Base-by-base conservation (phyloP, 2,888 invertebrate genomes). In the Trichopoda pennipes region DNA sequence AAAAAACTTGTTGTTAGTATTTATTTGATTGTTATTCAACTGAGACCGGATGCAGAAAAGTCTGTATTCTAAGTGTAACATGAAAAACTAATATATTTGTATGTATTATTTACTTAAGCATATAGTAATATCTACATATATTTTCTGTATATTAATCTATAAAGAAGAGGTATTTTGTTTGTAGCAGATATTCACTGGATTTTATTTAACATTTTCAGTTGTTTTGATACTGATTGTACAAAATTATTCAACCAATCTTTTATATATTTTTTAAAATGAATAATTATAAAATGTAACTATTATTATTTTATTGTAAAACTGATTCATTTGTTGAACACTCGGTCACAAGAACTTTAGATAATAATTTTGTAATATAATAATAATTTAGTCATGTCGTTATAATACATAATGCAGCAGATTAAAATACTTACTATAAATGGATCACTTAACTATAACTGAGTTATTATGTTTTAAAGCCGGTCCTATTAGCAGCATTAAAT, bases 11-110 rank as follows among this genome's bases (percentile, higher is more conserved):
- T 79, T 79, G 70, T 72, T 66, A 16, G 21, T 58, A 58, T 68
- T 66, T 70, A 23, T 73, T 53, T 72, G 63, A 38, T 47, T 72
- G 51, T 60, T 76, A 66, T 70, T 75, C 51, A 64, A 70, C 79
- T 68, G 66, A 66, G 79, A 79, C 82, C 82, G 82, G 82, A 82
- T 82, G 82, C 82, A 82, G 82, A 79, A 79, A 82, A 82, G 79
- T 82, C 79, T 82, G 75, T 56, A 63, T 66, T 79, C 58, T 60
- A 64, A 77, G 64, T 68, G 63, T 64, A 69, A 61, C 76, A 69
- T 23, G 66, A 55, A 60, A 76, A 32, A 35, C 53, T 61, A 60
- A 70, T 38, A 38, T 38, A 38, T 38, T 28, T 28, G 1, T 38
- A 12, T 12, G 38, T 38, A 38, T 38, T 38, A 38, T 10, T 6